These are phyloP conservation scores for Eretmocerus hayati DNA, from an alignment of 2,888 invertebrate species.

Conservation along the genomic window DNA sequence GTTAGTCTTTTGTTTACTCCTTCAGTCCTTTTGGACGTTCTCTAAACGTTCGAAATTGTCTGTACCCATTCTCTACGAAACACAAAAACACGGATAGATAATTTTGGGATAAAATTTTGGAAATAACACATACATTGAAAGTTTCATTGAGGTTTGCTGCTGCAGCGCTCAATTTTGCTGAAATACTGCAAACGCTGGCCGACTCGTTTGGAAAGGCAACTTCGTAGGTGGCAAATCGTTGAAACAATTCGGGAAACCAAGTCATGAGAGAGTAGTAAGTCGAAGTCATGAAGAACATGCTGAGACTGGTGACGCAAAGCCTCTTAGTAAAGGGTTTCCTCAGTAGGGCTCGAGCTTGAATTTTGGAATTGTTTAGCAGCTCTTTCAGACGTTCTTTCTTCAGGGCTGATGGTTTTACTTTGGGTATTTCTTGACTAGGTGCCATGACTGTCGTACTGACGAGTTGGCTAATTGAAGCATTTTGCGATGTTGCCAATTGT, in stretches of 20 bases:
- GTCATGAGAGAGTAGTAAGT: slow-evolving; percentile 85
- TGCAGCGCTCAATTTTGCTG: slow-evolving; percentile 31
- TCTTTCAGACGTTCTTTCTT: slow-evolving; percentile 8
- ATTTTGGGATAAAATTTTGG: too few species aligned
- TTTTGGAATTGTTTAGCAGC: slow-evolving; percentile 38
- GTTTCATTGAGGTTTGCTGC: background rate
- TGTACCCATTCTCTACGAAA: too few species aligned
- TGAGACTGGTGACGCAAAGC: slow-evolving; percentile 66
- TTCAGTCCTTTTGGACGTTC: too few species aligned
- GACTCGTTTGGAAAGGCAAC: slow-evolving; percentile 56
- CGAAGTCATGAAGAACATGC: slow-evolving; percentile 74
- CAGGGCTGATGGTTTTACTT: background rate
- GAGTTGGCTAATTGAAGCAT: slow-evolving; percentile 10
- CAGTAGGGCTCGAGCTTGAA: slow-evolving; percentile 65
- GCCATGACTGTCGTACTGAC: background rate
- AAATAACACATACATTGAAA: background rate
- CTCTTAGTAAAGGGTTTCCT: slow-evolving; percentile 65
- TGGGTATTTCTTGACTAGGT: background rate
- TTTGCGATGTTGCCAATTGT: background rate
- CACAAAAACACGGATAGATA: too few species aligned
- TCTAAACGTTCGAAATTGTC: too few species aligned
- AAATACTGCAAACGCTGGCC: slow-evolving; percentile 70
- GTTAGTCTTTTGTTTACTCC: too few species aligned
- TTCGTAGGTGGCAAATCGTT: slow-evolving; percentile 69
- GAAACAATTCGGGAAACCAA: slow-evolving; percentile 84